A percentile compares a stretch with the other conserved stretches of the same genome.
Conservation (phyloP, 1,140 invertebrate genomes). For the Camponotus vicinus region DNA sequence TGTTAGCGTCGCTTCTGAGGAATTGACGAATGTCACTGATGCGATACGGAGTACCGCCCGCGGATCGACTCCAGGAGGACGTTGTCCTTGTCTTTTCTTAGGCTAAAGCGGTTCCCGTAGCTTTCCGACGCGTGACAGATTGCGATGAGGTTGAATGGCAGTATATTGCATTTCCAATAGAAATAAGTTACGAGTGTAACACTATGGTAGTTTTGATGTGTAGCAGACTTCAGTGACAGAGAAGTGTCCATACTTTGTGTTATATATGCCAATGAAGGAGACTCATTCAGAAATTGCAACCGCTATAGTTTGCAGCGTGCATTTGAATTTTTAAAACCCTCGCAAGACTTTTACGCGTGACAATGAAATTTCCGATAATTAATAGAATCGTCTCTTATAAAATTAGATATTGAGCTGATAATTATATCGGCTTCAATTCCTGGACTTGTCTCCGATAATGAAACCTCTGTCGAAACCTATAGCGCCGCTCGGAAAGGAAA, state of each 20-base stretch:
- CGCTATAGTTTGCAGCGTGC: neutral
- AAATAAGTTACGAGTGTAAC: neutral
- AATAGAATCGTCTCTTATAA: neutral
- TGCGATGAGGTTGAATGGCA: neutral
- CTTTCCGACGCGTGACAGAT: constrained; percentile 41
- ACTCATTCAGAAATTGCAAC: neutral
- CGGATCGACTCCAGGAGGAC: constrained; percentile 26
- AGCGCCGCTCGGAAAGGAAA: constrained; percentile 43
- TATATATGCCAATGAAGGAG: constrained; percentile 5
- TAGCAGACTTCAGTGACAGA: constrained; percentile 18
- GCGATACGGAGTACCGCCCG: constrained; percentile 12
- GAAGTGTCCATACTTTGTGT: constrained; percentile 8
- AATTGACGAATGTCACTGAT: neutral
- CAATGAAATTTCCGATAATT: neutral
- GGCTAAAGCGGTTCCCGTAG: constrained; percentile 47
- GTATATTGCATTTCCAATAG: constrained; percentile 16
- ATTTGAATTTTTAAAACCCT: constrained; percentile 3
- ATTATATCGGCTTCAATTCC: neutral
- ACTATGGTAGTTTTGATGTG: constrained; percentile 23
- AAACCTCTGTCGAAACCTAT: constrained; percentile 24
- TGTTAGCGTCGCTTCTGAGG: neutral
- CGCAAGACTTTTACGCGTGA: neutral
- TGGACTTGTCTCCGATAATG: neutral
- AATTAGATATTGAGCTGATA: neutral
- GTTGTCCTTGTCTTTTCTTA: constrained; percentile 39